Evolutionary conservation across 2,888 invertebrate genomes (phyloP), one percentile per base, ranked within the genome.

Genomic region (Zhuqinia jingwanae): DNA sequence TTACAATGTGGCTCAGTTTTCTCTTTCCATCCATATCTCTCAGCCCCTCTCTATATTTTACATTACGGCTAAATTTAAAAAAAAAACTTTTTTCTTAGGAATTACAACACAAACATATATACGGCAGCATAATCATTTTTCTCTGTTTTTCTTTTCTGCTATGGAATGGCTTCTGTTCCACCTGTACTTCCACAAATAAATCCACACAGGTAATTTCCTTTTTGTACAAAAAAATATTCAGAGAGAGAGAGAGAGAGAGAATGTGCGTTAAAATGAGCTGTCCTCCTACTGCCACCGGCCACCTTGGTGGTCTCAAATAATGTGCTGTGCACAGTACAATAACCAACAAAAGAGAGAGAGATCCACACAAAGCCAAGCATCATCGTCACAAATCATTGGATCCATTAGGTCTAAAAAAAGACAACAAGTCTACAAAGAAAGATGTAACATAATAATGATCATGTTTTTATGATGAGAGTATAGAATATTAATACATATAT

Each of bases 351-450:
- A 65, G 17, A 11, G 30, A 75, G 11, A n/a, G 17, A 70, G 45
- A 42, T 8, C 5, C 63, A 45, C 22, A 65, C 65, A 50, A 53
- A 75, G 53, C 75, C 20, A 30, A 22, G 50, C n/a, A 11, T n/a
- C 27, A 73, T 83, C 76, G 75, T 83, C 83, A 83, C 83, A 83
- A 83, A 83, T 83, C 83, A 83, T 42, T 63, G 65, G 82, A 45
- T 42, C 82, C 82, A 75, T 82, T 82, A 63, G 50, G 75, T 82
- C 47, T 75, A 75, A 73, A 75, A 65, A 30, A 73, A 30, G 30
- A 73, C 56, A 68, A 76, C 36, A 78, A 42, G 56, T 63, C 70
- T 58, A 42, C 5, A 36, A 36, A 36, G 36, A 36, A 36, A 36
- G 45, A 60, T 68, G 81, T 56, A 81, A 76, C 76, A 76, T 76